Conservation (phyloP, 2,113 vertebrate species). For the Balaeniceps rex region DNA sequence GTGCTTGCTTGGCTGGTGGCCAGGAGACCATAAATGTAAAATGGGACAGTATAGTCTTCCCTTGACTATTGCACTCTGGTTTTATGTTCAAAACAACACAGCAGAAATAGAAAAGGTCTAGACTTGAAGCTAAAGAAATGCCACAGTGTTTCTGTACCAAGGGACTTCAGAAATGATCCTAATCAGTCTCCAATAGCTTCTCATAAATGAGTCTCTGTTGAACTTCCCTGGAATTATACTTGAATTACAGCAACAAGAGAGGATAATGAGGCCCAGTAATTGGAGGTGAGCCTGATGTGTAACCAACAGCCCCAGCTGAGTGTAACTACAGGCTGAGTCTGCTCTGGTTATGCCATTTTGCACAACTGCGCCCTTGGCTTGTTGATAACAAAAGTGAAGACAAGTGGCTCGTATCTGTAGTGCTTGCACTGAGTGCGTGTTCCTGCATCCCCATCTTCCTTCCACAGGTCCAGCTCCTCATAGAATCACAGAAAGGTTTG, state of each 20-base stretch:
- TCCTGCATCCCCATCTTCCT: not conserved
- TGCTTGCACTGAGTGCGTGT: fast-evolving
- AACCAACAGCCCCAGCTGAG: not conserved
- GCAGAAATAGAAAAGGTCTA: not conserved
- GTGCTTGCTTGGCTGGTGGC: not conserved
- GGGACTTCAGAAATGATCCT: not conserved
- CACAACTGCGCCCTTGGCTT: not conserved
- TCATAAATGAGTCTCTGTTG: not conserved
- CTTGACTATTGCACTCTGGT: not conserved
- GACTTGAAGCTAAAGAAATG: not conserved
- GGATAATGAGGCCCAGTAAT: not conserved
- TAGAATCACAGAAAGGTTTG: not conserved
- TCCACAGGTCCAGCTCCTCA: not conserved
- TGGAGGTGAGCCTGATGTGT: not conserved
- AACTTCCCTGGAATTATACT: not conserved
- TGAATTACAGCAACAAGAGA: not conserved
- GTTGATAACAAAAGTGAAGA: not conserved
- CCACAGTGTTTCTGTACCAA: not conserved
- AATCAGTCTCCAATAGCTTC: not conserved
- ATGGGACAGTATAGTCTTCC: not conserved
- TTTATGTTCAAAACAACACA: not conserved
- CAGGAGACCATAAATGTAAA: not conserved
- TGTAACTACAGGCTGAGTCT: not conserved
- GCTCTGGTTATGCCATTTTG: not conserved
- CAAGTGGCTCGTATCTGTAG: not conserved